Conservation (phyloP, 2,888 invertebrate species). For the Drosophila cracens region DNA sequence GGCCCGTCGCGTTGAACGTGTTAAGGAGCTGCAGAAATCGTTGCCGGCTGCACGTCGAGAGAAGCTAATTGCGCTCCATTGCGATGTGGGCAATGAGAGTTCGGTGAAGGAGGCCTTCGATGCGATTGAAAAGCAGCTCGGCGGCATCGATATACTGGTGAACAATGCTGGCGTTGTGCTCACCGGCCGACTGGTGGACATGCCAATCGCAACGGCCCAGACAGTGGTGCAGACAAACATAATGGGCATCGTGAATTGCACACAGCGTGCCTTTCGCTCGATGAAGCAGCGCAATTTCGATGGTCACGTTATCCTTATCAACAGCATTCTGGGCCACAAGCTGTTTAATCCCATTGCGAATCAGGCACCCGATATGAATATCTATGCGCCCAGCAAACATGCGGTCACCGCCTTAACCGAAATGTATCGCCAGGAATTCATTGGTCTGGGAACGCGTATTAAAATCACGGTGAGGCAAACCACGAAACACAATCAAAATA, state of each 20-base stretch:
- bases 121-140: conserved; percentile 85
- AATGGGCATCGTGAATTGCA: conserved; percentile 85
- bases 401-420: conserved; percentile 83
- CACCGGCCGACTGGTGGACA: conserved; percentile 65
- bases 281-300: conserved; percentile 85
- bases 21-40: conserved; percentile 78
- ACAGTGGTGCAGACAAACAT: conserved; percentile 85
- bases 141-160: conserved; percentile 87
- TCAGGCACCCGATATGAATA: conserved; percentile 61
- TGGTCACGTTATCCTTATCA: conserved; percentile 86
- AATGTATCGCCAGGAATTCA: conserved; percentile 82
- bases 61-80: conserved; percentile 73
- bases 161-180: conserved; percentile 87
- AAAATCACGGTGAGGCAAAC: conserved; percentile 82
- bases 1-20: conserved; percentile 85
- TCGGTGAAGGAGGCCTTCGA: conserved; percentile 86
- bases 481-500: neutral
- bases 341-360: conserved; percentile 44
- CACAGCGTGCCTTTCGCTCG: conserved; percentile 85
- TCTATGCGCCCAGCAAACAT: conserved; percentile 82
- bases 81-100: conserved; percentile 86
- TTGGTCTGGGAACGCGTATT: conserved; percentile 78
- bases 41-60: conserved; percentile 69
- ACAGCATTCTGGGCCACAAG: conserved; percentile 82
- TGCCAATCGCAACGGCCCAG: conserved; percentile 53